Evolutionary conservation across 2,113 vertebrate genomes (phyloP).

Genomic region (Rhizomys pruinosus): DNA sequence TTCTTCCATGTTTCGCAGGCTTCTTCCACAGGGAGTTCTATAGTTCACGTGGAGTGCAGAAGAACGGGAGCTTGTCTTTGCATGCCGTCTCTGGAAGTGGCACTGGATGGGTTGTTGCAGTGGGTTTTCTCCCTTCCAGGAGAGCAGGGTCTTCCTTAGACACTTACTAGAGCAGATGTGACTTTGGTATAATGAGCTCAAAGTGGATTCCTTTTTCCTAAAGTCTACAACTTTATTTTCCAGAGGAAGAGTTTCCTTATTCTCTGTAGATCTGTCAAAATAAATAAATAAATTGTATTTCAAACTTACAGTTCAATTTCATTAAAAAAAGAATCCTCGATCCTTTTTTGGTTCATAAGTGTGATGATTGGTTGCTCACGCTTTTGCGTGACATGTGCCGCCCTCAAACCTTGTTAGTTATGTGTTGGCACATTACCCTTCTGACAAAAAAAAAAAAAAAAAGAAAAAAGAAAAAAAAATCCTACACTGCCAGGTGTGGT

Average conservation of each 20-base stretch:
- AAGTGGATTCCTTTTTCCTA: conserved; percentile 49
- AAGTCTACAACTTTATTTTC: conserved; percentile 60
- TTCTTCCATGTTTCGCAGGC: conserved; percentile 89
- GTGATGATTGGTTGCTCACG: conserved; percentile 88
- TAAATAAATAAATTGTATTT: conserved; percentile 59
- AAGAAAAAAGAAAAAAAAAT: no score
- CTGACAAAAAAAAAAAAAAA: no score
- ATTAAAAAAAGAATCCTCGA: fast-evolving
- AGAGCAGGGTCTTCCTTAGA: conserved; percentile 80
- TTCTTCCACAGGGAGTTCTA: conserved; percentile 92
- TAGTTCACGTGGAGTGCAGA: conserved; percentile 88
- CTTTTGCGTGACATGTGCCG: conserved; percentile 83
- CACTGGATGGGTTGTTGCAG: conserved; percentile 91
- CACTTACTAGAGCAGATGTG: conserved; percentile 89
- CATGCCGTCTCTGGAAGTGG: conserved; percentile 90
- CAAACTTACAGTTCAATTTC: conserved; percentile 41
- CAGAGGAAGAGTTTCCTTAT: conserved; percentile 33
- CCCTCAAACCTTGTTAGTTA: conserved; percentile 83
- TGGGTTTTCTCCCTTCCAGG: conserved; percentile 89
- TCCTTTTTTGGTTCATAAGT: conserved; percentile 85
- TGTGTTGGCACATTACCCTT: conserved; percentile 79
- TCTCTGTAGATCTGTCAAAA: conserved; percentile 73
- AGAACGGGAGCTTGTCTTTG: conserved; percentile 81
- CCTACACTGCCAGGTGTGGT: no score
- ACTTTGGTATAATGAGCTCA: conserved; percentile 68